Evolutionary conservation across 2,113 vertebrate species (phyloP).

Genomic region (Thamnaconus septentrionalis): DNA sequence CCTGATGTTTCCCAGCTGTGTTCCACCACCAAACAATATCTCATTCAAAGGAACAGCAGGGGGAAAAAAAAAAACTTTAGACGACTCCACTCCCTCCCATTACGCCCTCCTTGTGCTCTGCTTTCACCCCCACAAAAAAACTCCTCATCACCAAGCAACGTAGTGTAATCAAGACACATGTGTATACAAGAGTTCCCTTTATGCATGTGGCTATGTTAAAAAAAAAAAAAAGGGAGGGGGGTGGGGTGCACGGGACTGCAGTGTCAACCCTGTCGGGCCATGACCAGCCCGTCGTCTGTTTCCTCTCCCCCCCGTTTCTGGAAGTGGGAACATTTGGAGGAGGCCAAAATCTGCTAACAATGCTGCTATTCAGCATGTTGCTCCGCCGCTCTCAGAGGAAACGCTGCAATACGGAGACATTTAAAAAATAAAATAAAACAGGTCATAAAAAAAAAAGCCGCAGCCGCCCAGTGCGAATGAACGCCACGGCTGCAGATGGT

Average conservation of each 20-base stretch:
- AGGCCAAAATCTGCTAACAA: conserved; percentile 51
- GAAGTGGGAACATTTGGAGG: conserved; percentile 40
- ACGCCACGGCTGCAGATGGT: conserved; percentile 25
- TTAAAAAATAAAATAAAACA: conserved; percentile 43
- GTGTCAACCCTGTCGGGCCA: conserved; percentile 52
- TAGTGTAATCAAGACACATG: conserved; percentile 72
- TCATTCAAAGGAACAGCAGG: conserved; percentile 73
- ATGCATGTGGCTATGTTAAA: conserved; percentile 56
- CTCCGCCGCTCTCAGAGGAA: conserved; percentile 22
- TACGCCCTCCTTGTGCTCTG: conserved; percentile 55
- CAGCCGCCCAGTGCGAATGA: neutral
- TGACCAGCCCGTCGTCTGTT: conserved; percentile 46
- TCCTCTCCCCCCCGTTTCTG: conserved; percentile 48
- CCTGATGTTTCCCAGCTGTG: conserved; percentile 82
- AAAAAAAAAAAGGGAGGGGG: conserved; percentile 11
- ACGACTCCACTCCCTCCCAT: conserved; percentile 51
- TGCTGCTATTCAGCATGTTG: conserved; percentile 53
- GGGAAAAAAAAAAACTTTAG: conserved; percentile 24
- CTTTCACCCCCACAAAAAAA: conserved; percentile 42
- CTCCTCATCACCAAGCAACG: conserved; percentile 71
- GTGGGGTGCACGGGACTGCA: conserved; percentile 27
- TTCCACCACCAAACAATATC: conserved; percentile 78
- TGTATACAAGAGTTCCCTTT: conserved; percentile 74
- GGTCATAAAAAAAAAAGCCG: conserved; percentile 23
- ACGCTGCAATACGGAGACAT: conserved; percentile 14